Base-by-base conservation (phyloP, 2,797 vertebrate genomes). In the Coracias cyanogaster region DNA sequence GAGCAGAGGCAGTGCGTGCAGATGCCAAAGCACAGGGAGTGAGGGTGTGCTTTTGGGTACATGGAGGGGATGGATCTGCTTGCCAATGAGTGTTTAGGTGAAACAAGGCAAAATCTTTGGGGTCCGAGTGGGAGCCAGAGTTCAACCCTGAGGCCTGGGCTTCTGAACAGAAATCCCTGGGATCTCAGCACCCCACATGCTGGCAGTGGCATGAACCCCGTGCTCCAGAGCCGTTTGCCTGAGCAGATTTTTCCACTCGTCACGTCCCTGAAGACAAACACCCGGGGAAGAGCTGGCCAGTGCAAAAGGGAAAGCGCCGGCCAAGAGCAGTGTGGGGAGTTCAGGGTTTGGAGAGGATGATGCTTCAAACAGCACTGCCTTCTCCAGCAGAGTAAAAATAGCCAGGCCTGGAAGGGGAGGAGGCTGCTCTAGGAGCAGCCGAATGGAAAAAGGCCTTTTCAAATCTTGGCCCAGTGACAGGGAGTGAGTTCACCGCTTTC, bases 331-430 rank as follows among this genome's bases (percentile, higher is more conserved):
- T 0, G 1, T 0, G 1, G 19, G 2, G 52, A 92, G 65, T 18
- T 93, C 39, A 35, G 64, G 48, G 77, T 96, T 57, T 29, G 89
- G 61, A 89, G 77, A 6, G 64, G 52, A 83, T 2, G 16, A 19
- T 20, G 83, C 83, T 96, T 95, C 92, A 78, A 95, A 95, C 69
- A 65, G 89, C 2, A 0, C 54, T 93, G 89, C 70, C 69, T 82
- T 73, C 89, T 87, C 87, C 62, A 58, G 65, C 55, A 54, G 62
- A 86, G 92, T 93, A 96, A 97, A 97, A 96, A 95, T 92, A 95
- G 81, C 81, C 52, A 74, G 51, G 88, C 51, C 86, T 81, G 71
- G 72, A 77, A 86, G 70, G 89, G 78, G 84, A 96, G 91, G 86
- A 94, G 89, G 81, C 86, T 89, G 86, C 82, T 86, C 43, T 52